A percentile compares a stretch with the other conserved stretches of the same genome.
phyloP scores from a whole-genome alignment of 2,113 vertebrate genomes.

The Rhea pennata region DNA sequence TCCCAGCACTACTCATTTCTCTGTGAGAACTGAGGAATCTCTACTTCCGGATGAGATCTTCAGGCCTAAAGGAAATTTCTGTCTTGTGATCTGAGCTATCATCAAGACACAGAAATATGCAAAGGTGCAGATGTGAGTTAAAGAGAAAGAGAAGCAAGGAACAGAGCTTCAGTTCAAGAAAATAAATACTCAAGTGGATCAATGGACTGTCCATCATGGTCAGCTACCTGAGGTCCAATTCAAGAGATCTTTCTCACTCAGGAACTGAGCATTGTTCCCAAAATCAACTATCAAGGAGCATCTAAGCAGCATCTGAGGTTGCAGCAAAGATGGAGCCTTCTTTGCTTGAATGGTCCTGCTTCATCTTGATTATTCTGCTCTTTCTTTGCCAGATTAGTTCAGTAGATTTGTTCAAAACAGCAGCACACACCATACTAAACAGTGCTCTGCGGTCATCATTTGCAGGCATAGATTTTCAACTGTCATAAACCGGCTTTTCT shows the following conservation, averaged over 20 bases:
- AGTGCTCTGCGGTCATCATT: neutral
- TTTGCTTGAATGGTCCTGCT: too few relatives aligned
- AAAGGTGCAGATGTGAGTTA: neutral
- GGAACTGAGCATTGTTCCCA: neutral
- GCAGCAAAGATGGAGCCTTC: neutral
- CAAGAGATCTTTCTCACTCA: neutral
- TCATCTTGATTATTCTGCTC: neutral
- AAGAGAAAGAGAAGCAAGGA: neutral
- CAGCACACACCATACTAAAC: neutral
- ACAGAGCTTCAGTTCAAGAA: neutral
- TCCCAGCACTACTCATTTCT: too few relatives aligned
- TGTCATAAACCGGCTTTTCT: neutral
- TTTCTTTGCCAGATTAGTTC: neutral
- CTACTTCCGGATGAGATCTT: too few relatives aligned
- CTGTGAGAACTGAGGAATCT: too few relatives aligned
- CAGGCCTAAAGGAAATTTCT: neutral
- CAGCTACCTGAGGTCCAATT: neutral
- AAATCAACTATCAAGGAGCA: neutral
- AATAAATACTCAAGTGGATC: neutral
- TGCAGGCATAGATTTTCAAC: neutral
- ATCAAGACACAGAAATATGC: neutral
- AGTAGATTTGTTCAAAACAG: neutral
- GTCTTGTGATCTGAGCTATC: too few relatives aligned
- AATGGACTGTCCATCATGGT: neutral
- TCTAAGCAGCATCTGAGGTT: neutral